Evolutionary conservation across 2,888 invertebrate genomes (phyloP).

Genomic region (Polyommatus iphigenia): DNA sequence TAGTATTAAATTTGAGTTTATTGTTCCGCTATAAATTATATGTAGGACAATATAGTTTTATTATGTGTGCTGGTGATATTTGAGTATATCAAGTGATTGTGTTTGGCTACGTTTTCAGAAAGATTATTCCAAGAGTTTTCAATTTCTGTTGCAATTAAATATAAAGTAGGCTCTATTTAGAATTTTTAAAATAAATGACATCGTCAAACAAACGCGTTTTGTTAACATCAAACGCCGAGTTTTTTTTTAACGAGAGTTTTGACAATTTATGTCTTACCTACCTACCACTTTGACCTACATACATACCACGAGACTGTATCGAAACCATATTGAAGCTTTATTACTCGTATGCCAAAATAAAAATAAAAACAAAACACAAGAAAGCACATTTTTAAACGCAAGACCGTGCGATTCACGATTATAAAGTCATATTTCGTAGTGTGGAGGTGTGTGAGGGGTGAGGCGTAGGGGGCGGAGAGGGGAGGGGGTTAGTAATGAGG

Average conservation of each 20-base stretch:
- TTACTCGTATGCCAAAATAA: neutral
- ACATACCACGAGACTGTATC: too few relatives aligned
- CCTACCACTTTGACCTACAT: too few relatives aligned
- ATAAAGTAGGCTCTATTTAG: neutral
- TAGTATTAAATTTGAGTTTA: constrained; percentile 7
- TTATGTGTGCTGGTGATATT: neutral
- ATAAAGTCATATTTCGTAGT: constrained; percentile 66
- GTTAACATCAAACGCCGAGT: too few relatives aligned
- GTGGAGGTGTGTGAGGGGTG: constrained; percentile 43
- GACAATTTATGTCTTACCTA: too few relatives aligned
- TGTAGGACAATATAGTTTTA: neutral
- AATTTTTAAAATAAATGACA: too few relatives aligned
- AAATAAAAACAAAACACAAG: neutral
- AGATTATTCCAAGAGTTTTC: neutral
- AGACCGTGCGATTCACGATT: constrained; percentile 45
- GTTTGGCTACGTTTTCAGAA: neutral
- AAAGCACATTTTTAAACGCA: constrained; percentile 2
- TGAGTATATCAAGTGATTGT: neutral
- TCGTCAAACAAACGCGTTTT: too few relatives aligned
- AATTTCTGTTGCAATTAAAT: too few relatives aligned
- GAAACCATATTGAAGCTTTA: too few relatives aligned
- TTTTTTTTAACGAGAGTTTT: too few relatives aligned
- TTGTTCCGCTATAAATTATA: constrained; percentile 9
- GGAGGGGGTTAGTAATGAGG: constrained; percentile 57
- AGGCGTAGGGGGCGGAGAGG: constrained; percentile 45